Evolutionary conservation across 2,888 invertebrate genomes (phyloP), one percentile per base, ranked within the genome.

Genomic region (Prenolepis imparis): DNA sequence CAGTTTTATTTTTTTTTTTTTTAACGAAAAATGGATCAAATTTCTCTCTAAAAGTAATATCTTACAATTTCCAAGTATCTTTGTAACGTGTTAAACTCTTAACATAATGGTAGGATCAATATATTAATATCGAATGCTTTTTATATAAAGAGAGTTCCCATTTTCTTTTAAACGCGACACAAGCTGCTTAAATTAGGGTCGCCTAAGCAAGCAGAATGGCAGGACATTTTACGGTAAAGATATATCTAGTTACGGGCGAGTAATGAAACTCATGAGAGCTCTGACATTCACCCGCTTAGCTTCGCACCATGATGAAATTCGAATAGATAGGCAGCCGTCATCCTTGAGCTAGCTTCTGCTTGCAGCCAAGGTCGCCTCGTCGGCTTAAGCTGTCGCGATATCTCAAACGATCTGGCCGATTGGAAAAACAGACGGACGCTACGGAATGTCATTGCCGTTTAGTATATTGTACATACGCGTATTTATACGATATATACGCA

Each of bases 331-430:
- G 70, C 89, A 86, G 86, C 86, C 80, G 90, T 84, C 88, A 90
- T 90, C 93, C 93, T 91, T 93, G 93, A 91, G 91, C 93, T 90
- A 92, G 91, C 93, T 93, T 93, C 90, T 89, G 86, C 90, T 83
- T 88, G 84, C 64, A 90, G 67, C 84, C 90, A 90, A 90, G 90
- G 90, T 52, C 52, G 52, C 81, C 83, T 36, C 41, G 24, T 77
- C 85, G 84, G 15, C 81, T 84, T 86, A 86, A 64, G 36, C 48
- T 44, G 61, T 48, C 48, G 8, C 89, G n/a, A n/a, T n/a, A 85
- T 90, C 77, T 86, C 89, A 87, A 59, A 87, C 84, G 85, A 28
- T 28, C 83, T 86, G 82, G 86, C 75, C 85, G 90, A 90, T 90
- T 88, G 86, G 88, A 89, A 89, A 91, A 88, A 90, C 90, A n/a